Evolutionary conservation across 2,888 invertebrate genomes (phyloP), one percentile per base, ranked within the genome.

Genomic region (Drosophila macrospina): DNA sequence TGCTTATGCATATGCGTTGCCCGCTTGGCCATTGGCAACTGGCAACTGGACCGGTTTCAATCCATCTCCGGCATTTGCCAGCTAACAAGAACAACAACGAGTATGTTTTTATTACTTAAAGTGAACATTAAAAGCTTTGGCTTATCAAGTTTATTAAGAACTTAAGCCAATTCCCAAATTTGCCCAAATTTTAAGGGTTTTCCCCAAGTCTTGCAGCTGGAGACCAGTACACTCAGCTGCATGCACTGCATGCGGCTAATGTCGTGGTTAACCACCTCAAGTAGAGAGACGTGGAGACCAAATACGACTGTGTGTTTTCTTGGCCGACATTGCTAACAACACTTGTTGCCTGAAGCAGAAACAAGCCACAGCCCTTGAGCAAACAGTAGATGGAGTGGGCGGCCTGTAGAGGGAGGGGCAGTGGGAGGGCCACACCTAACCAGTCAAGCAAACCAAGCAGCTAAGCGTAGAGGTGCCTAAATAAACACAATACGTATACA

Each of bases 321-420:
- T 65, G 37, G 20, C 37, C 50, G 41, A 55, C 37, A 42, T 48
- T 47, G 16, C 13, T 2, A 41, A 20, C 50, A 65, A 57, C 80
- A 79, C 81, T 85, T 85, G 81, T 81, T 81, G 81, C 81, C 80
- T 48, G 39, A 30, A 36, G 42, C 68, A 52, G 62, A 61, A 48
- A 59, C 68, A 52, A 54, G 44, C 37, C 41, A 48, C 52, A 50
- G 69, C 54, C 45, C 48, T 57, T 64, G 45, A 54, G 57, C 72
- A 76, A 76, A 72, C 68, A 36, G 20, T 11, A 34, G 32, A 20
- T 3, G 20, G 20, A 20, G 20, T 1, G 20, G 20, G 20, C 2
- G 20, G 20, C 1, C 3, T 20, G 20, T 20, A 3, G 20, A 20
- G 3, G 20, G 20, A 20, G 20, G 20, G 20, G 3, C 1, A 20